Base-by-base conservation (phyloP, 2,888 invertebrate genomes). In the Pristionchus japonicus region DNA sequence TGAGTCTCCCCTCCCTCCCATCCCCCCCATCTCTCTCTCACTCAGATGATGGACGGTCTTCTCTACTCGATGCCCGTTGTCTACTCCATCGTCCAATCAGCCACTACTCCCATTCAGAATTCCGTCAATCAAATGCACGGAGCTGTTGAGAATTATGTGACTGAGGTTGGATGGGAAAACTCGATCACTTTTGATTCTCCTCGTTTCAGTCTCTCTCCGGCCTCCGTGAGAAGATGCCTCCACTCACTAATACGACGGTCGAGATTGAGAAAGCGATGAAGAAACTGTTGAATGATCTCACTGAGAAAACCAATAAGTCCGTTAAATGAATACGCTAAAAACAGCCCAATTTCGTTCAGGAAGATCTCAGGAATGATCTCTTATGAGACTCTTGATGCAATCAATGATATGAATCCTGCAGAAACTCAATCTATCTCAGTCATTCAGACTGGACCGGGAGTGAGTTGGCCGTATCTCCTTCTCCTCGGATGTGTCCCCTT, bases 331-430 rank as follows among this genome's bases (percentile, higher is more conserved):
- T 6, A 47, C 9, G 11, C 7, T 61, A 17, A 40, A 23, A 49
- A 1, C 6, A 4, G 1, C 23, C 4, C 0, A n/a, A 83, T 49
- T 23, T 2, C n/a, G 31, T 84, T 11, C 43, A 86, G 86, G 27
- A 86, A 86, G 37, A 37, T 86, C 15, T 67, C 86, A 1, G 67
- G 86, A 17, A 64, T 86, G 86, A 64, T 86, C 27, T 86, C 86
- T 13, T 86, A 86, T 23, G 86, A 86, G 67, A 86, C 86, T 31
- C 64, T 86, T 27, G 86, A 86, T 67, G 86, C 86, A 43, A 52
- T 86, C 43, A 86, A 86, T 27, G 86, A 86, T 20, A 43, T 86
- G 86, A 61, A 67, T 31, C 31, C 27, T 47, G 11, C 31, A 11
- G 86, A 86, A 3, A 67, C 47, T 11, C 86, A 86, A 40, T 64